Percentiles rank a stretch among this genome's conserved stretches.
These are phyloP conservation scores for Microcebus jonahi DNA, from an alignment of 2,113 vertebrate genomes.

Conservation along the genomic window DNA sequence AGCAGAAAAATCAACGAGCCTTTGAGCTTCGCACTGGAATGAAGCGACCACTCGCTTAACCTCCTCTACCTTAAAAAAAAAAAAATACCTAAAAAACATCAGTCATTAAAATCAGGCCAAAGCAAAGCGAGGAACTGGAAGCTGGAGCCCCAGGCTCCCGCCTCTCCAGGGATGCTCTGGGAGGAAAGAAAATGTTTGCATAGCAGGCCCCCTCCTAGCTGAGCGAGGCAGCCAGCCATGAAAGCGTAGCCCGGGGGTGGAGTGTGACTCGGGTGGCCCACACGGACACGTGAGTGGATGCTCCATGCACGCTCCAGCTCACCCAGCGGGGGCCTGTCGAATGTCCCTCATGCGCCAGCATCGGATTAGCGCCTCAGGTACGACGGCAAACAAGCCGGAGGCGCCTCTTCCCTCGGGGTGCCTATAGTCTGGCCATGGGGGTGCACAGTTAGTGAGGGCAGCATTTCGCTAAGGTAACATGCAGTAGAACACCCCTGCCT, in stretches of 20 bases:
- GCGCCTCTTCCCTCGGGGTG: not conserved
- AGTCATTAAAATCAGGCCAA: conserved; percentile 70
- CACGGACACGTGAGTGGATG: not conserved
- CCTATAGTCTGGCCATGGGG: not conserved
- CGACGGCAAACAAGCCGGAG: accelerated
- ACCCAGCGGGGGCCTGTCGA: not conserved
- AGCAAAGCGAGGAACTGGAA: conserved; percentile 10
- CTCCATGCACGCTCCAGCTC: too few species aligned
- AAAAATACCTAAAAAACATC: conserved; percentile 59
- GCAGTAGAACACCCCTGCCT: not conserved
- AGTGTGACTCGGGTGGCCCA: not conserved
- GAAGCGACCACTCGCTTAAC: conserved; percentile 59
- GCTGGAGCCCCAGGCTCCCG: not conserved
- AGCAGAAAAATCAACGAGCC: conserved; percentile 79
- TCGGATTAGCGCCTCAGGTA: not conserved
- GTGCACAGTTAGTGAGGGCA: accelerated
- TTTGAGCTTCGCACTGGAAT: conserved; percentile 73
- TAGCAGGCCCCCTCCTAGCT: not conserved
- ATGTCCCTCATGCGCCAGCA: accelerated
- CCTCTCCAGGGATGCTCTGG: not conserved
- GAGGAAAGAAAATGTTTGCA: not conserved
- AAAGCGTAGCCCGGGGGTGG: not conserved
- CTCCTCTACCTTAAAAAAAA: conserved; percentile 35
- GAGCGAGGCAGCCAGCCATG: not conserved
- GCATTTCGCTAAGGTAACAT: accelerated